A percentile compares a stretch with the other conserved stretches of the same genome.
Conservation (phyloP, 2,888 invertebrate species). For the Cataglyphis cursor region DNA sequence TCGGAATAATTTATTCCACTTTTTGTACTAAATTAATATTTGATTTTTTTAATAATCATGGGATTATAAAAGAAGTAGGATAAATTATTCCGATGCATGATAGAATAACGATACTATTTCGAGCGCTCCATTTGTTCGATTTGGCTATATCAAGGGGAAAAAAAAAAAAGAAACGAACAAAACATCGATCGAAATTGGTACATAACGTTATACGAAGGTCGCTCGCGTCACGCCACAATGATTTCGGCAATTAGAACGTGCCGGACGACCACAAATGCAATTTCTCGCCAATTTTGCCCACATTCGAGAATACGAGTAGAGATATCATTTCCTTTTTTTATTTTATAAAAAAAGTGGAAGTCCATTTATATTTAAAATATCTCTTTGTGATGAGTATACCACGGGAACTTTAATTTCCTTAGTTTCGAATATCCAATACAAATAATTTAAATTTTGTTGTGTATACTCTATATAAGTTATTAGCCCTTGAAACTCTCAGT, state of each 20-base stretch:
- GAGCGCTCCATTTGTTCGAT: constrained; percentile 42
- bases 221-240: constrained; percentile 59
- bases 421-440: not conserved
- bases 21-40: not conserved
- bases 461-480: not conserved
- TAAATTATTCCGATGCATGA: not conserved
- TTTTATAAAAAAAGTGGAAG: not conserved
- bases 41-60: not conserved
- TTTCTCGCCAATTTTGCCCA: constrained; percentile 37
- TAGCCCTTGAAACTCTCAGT: constrained; percentile 8
- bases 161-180: constrained; percentile 15
- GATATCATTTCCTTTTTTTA: not conserved
- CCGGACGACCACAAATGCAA: constrained; percentile 18
- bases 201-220: constrained; percentile 52
- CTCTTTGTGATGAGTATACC: not conserved
- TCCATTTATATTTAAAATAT: not conserved
- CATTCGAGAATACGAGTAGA: not conserved
- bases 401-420: not conserved
- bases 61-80: not conserved
- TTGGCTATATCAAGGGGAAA: not conserved
- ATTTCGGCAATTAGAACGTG: constrained; percentile 36
- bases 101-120: constrained; percentile 29
- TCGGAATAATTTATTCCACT: not conserved
- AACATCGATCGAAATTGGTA: constrained; percentile 45
- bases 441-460: constrained; percentile 7